Evolutionary conservation across 2,888 invertebrate species (phyloP), one percentile per base, ranked within the genome.

Genomic region (Acheta domesticus): DNA sequence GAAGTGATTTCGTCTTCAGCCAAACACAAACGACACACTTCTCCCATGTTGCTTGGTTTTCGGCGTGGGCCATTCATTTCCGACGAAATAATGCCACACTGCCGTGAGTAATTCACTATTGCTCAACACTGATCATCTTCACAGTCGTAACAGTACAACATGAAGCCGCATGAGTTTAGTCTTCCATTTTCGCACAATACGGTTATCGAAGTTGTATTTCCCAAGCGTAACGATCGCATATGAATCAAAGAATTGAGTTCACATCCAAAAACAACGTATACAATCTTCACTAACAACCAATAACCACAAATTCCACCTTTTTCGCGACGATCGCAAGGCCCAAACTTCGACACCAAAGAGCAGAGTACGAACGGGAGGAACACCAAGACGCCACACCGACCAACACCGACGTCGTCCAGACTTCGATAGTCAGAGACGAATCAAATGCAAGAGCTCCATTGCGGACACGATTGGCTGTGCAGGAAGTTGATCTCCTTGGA

Each of bases 11-110:
- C 89, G 84, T 90, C 89, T 86, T 89, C 87, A 86, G 90, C 89
- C 86, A 91, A 89, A 87, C 91, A 91, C 85, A 91, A 89, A 87
- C 91, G 89, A 88, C 91, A 91, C 86, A 90, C 89, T 75, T 81
- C 81, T 48, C 77, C 76, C 78, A 81, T 80, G 48, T 81, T 77
- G 73, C 12, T 48, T 4, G 79, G 79, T 21, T 75, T 74, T 50
- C 16, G 48, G n/a, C 76, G 23, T 12, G 48, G 16, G 14, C 36
- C 36, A 49, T 76, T 19, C 76, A 76, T 76, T 76, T 76, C 20
- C 62, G 62, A 62, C 62, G 36, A 36, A 36, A 36, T 62, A 62
- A n/a, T 14, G 62, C 62, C n/a, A 19, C 62, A 62, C n/a, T 62
- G n/a, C 36, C 36, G 36, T 8, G 8, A 36, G 36, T 36, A 62